Evolutionary conservation across 2,113 vertebrate species (phyloP).

Genomic region (mouse (Mus musculus)): DNA sequence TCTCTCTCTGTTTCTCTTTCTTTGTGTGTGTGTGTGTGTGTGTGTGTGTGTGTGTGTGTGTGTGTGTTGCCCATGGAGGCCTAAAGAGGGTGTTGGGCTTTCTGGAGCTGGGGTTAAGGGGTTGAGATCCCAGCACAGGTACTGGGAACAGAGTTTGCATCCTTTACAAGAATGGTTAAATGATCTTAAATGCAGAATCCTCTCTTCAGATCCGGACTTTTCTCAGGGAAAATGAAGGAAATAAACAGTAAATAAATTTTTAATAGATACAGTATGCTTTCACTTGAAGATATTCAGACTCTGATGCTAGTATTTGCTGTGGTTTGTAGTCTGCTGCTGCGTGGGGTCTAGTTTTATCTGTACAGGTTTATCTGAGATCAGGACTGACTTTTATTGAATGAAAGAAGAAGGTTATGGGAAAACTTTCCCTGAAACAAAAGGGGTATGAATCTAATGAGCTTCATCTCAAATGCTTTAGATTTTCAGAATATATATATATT

Average conservation of each 20-base stretch:
- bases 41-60: background rate
- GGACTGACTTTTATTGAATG: background rate
- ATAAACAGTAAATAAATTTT: background rate
- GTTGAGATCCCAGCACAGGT: background rate
- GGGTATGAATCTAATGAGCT: background rate
- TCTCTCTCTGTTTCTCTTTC: background rate
- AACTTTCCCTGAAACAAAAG: background rate
- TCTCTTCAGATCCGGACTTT: too few relatives aligned
- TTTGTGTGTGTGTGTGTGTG: background rate
- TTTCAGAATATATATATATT: background rate
- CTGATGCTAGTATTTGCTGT: constrained; percentile 8
- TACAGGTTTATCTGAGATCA: background rate
- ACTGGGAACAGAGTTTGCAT: background rate
- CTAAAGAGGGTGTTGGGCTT: background rate
- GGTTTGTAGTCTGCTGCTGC: background rate
- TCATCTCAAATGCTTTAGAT: background rate
- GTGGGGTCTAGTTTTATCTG: background rate
- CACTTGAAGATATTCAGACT: constrained; percentile 9
- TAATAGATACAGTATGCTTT: background rate
- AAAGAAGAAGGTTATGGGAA: background rate
- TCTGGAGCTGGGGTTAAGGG: background rate
- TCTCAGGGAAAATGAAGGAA: background rate
- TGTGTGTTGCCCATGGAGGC: background rate
- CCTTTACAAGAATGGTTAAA: background rate
- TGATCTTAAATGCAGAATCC: background rate